phyloP scores from a whole-genome alignment of 2,797 vertebrate genomes.

The Propithecus perrieri region DNA sequence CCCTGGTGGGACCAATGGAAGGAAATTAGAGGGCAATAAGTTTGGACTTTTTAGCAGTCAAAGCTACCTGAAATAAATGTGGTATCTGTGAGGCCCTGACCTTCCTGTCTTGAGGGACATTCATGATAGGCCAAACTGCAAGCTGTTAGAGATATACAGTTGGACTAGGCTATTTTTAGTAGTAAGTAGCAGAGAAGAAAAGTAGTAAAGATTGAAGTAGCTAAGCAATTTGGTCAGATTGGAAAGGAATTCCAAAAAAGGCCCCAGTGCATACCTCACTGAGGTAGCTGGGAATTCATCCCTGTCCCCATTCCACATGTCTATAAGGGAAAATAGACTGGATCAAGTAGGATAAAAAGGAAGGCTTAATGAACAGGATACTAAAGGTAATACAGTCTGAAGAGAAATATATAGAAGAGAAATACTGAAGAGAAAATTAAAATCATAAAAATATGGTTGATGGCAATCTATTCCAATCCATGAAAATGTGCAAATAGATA shows the following conservation, averaged over 20 bases:
- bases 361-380: neutral
- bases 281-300: neutral
- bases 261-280: neutral
- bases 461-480: conserved; percentile 5
- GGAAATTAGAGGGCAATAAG: neutral
- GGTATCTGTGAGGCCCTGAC: neutral
- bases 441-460: neutral
- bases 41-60: neutral
- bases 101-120: neutral
- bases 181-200: conserved; percentile 18
- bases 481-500: neutral
- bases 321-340: neutral
- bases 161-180: neutral
- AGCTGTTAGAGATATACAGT: neutral
- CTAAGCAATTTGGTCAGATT: neutral
- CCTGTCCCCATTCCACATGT: neutral
- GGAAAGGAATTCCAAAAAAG: neutral
- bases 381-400: neutral
- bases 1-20: neutral
- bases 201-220: neutral
- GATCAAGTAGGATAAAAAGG: neutral
- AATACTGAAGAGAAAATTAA: conserved; percentile 15
- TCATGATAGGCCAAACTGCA: neutral
- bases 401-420: too few relatives aligned
- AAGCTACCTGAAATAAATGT: neutral